Evolutionary conservation across 2,888 invertebrate genomes (phyloP), one percentile per base, ranked within the genome.

Genomic region (Acronicta aceris): DNA sequence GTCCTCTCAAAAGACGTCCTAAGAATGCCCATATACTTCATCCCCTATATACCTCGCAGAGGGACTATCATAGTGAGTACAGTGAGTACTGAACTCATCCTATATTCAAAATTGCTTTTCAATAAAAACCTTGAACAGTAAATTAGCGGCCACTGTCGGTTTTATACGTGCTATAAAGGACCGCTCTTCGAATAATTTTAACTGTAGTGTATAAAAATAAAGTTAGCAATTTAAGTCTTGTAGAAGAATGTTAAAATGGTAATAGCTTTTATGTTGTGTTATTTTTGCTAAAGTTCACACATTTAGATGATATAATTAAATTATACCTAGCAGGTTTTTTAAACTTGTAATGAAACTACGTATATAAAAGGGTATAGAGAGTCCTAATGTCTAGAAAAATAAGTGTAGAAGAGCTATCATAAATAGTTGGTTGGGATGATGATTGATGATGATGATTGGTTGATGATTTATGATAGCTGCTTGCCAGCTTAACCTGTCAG

Each of bases 81-180:
- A 33, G 33, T 6, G 7, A n/a, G 1, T n/a, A 38, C 5, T n/a
- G 38, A 38, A 38, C 5, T 13, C 46, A 47, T 1, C 33, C 42
- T 27, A n/a, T 47, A 25, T 59, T 50, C 49, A 13, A 51, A 61
- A 69, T 64, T 64, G 33, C 46, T 65, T 10, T n/a, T 17, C 16
- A 55, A 62, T 58, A 71, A 74, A 75, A 59, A 41, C 41, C 16
- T 43, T 30, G 45, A 15, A 41, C 59, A 42, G 30, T 68, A 38
- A 38, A 38, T 55, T 33, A 21, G 30, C 25, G 16, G 40, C 13
- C 17, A 10, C 40, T 25, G 5, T 38, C n/a, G 17, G 27, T n/a
- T 25, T 33, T 21, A 42, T 16, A 7, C 8, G 8, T n/a, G 38
- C 38, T 15, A 2, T 47, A 15, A 46, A 38, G 2, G 40, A 25